These are phyloP conservation scores for Microplitis deprimator DNA, from an alignment of 2,888 invertebrate genomes.

Conservation along the genomic window DNA sequence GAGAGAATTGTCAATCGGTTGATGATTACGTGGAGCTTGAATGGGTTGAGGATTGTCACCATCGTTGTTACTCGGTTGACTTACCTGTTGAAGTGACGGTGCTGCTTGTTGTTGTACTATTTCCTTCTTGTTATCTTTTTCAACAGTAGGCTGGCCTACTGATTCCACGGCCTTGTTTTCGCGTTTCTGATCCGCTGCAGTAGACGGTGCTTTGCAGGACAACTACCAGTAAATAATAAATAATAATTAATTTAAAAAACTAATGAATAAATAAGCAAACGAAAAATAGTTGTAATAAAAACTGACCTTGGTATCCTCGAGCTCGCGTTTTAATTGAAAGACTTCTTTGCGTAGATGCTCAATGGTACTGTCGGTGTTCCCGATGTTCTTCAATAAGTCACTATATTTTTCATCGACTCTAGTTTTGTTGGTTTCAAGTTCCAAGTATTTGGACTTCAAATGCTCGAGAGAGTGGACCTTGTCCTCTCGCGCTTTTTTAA, in stretches of 20 bases:
- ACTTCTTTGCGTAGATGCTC: constrained; percentile 63
- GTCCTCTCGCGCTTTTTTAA: constrained; percentile 57
- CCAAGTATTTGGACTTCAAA: constrained; percentile 62
- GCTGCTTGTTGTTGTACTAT: constrained; percentile 32
- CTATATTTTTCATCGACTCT: constrained; percentile 61
- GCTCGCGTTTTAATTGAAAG: constrained; percentile 61
- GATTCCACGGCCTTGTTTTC: constrained; percentile 45
- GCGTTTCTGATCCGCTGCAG: constrained; percentile 44
- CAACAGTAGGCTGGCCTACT: constrained; percentile 39
- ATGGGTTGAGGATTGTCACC: constrained; percentile 60
- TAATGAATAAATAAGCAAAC: background rate
- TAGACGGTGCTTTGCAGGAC: constrained; percentile 47
- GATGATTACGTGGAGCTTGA: constrained; percentile 59
- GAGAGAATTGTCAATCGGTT: constrained; percentile 49
- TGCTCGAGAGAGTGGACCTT: constrained; percentile 60
- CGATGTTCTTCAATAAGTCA: constrained; percentile 55
- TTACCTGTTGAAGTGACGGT: constrained; percentile 62
- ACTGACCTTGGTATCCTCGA: constrained; percentile 60
- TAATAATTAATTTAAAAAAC: constrained; percentile 5
- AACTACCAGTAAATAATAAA: constrained; percentile 47
- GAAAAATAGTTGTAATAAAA: constrained; percentile 2
- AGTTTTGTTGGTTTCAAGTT: constrained; percentile 60
- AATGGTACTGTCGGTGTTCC: constrained; percentile 55
- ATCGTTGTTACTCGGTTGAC: constrained; percentile 60
- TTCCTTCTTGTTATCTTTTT: constrained; percentile 5